Evolutionary conservation across 2,888 invertebrate species (phyloP).

Genomic region (Diogma glabrata): DNA sequence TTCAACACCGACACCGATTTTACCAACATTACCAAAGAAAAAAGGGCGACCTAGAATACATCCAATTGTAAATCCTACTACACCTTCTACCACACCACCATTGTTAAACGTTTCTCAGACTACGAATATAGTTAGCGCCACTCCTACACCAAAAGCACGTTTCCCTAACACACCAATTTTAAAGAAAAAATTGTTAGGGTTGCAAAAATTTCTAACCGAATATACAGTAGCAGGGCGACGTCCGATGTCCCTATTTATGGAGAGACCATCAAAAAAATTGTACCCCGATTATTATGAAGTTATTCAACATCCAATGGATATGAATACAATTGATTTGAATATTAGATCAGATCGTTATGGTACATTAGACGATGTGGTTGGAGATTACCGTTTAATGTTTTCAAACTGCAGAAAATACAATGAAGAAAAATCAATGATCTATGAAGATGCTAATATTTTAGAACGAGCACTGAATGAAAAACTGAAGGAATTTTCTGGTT

Average conservation of each 20-base stretch:
- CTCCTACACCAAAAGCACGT: conserved; percentile 27
- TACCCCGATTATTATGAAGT: conserved; percentile 95
- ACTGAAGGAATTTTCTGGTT: conserved; percentile 58
- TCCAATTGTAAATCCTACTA: conserved; percentile 10
- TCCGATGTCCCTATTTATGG: conserved; percentile 88
- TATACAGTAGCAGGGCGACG: conserved; percentile 65
- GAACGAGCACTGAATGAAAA: conserved; percentile 77
- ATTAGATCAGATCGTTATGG: conserved; percentile 78
- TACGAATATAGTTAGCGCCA: conserved; percentile 10
- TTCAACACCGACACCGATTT: conserved; percentile 4
- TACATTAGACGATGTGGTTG: conserved; percentile 71
- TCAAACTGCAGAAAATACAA: conserved; percentile 94
- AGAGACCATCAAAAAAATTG: conserved; percentile 86
- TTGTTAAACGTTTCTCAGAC: conserved; percentile 15
- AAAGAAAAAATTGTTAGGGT: conserved; percentile 65
- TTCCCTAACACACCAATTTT: conserved; percentile 35
- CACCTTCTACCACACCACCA: conserved; percentile 16
- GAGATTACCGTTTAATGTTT: conserved; percentile 90
- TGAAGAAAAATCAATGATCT: conserved; percentile 90
- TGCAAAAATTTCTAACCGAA: conserved; percentile 66
- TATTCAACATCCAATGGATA: conserved; percentile 87
- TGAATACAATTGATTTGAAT: conserved; percentile 84
- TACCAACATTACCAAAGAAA: conserved; percentile 22
- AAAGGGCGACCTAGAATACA: conserved; percentile 31
- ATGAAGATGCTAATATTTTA: conserved; percentile 82